phyloP scores from a whole-genome alignment of 2,888 invertebrate genomes.

The Ashinkailepas kermadecensis region DNA sequence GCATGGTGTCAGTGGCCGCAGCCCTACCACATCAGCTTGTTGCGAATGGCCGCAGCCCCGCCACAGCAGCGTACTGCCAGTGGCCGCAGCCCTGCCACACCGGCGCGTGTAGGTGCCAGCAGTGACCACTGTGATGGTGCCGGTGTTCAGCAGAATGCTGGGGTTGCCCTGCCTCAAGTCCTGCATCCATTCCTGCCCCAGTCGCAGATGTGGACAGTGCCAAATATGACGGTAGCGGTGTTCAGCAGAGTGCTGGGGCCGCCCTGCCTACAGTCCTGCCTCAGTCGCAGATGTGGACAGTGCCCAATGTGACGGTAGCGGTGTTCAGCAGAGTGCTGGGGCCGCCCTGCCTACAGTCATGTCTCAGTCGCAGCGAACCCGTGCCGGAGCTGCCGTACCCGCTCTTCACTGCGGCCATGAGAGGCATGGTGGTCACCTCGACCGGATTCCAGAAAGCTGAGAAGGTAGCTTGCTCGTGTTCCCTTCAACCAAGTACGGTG shows the following conservation, averaged over 20 bases:
- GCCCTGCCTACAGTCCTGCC: slow-evolving; percentile 36
- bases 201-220: slow-evolving; percentile 20
- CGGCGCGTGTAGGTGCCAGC: neutral
- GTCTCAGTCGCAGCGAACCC: slow-evolving; percentile 59
- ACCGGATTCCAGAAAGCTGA: slow-evolving; percentile 49
- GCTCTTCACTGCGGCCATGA: slow-evolving; percentile 74
- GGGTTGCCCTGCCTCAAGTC: neutral
- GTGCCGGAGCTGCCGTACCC: slow-evolving; percentile 69
- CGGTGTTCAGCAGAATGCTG: neutral
- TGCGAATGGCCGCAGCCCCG: too few relatives aligned
- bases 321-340: slow-evolving; percentile 63
- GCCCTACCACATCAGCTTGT: too few relatives aligned
- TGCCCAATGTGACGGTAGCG: neutral
- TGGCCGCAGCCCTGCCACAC: too few relatives aligned
- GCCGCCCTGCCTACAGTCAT: slow-evolving; percentile 67
- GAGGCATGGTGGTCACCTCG: slow-evolving; percentile 57
- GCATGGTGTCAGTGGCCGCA: too few relatives aligned
- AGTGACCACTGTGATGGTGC: neutral
- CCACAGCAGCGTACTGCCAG: too few relatives aligned
- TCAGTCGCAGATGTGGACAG: slow-evolving; percentile 19
- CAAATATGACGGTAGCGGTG: neutral
- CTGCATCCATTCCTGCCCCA: slow-evolving; percentile 23
- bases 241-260: neutral
- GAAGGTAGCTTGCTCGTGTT: slow-evolving; percentile 42
- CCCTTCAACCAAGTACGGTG: too few relatives aligned